Evolutionary conservation across 2,888 invertebrate genomes (phyloP), one percentile per base, ranked within the genome.

Genomic region (Chloromyia formosa): DNA sequence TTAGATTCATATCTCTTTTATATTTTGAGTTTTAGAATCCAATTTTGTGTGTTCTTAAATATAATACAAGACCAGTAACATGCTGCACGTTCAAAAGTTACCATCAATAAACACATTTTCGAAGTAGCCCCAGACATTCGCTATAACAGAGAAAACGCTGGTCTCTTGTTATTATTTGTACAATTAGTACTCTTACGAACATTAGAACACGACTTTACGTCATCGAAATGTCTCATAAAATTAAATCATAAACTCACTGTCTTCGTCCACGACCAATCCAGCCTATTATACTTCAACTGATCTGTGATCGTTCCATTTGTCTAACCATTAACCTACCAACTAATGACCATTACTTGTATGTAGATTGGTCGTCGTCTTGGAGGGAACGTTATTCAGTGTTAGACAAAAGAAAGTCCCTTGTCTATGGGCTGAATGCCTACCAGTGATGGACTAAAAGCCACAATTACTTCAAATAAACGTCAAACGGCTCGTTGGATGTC

Each of bases 391-490:
- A 35, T 12, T 35, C 12, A 66, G 18, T 49, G 22, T 22, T 49
- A 66, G 49, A 66, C 66, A 66, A 66, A 66, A 66, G 66, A 45
- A 66, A 45, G 22, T 66, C 27, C 27, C 27, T 35, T 35, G 27
- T 12, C 35, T 14, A 42, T 66, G 45, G 49, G 66, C 16, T 22
- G 18, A 66, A 49, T 66, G 49, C 35, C 49, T 62, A n/a, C 23
- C 64, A 64, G 49, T 66, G 74, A 74, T 45, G 60, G 74, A 74
- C 66, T 68, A 74, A 68, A 66, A 69, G 71, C 54, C 71, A 62
- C 74, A 74, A 74, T 74, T 71, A 74, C 69, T 69, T 74, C 69
- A 74, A 74, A 74, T 74, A 69, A 74, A 74, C 69, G 74, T 74
- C 74, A 74, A 74, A 74, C 20, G 69, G 74, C 54, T 69, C 71